Conservation (phyloP, 1,140 invertebrate genomes). For the Magallana angulata region DNA sequence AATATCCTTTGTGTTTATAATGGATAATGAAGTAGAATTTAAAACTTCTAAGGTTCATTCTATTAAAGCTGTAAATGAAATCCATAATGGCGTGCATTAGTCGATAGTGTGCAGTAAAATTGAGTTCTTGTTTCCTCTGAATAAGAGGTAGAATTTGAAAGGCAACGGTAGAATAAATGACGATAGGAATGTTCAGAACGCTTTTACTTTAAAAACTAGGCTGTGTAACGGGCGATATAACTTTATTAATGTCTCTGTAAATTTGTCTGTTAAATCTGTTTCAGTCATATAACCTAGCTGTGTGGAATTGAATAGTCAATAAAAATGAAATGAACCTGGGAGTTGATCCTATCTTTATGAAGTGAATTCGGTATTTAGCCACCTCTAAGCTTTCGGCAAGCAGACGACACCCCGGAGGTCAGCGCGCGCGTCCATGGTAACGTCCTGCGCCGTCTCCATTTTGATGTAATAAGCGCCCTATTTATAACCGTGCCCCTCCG, state of each 20-base stretch:
- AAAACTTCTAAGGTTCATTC: too few species aligned
- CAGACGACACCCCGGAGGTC: not conserved
- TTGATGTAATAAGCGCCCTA: not conserved
- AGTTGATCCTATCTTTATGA: not conserved
- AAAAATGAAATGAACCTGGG: not conserved
- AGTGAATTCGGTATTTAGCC: slow-evolving; percentile 12
- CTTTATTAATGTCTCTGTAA: not conserved
- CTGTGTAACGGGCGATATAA: not conserved
- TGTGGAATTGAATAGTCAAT: not conserved
- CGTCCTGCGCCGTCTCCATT: not conserved
- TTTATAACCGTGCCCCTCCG: not conserved
- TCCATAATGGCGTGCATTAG: too few species aligned
- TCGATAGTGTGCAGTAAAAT: too few species aligned
- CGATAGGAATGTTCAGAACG: not conserved
- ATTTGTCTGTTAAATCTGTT: not conserved
- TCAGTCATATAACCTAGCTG: not conserved
- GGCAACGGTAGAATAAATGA: not conserved
- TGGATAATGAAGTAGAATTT: too few species aligned
- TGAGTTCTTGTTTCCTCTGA: too few species aligned
- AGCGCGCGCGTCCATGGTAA: not conserved
- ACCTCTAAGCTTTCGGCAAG: not conserved
- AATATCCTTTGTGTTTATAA: too few species aligned
- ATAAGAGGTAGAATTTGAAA: not conserved
- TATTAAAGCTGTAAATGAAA: too few species aligned
- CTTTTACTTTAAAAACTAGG: not conserved